Conservation (phyloP, 2,888 invertebrate species). For the Homarus gammarus region DNA sequence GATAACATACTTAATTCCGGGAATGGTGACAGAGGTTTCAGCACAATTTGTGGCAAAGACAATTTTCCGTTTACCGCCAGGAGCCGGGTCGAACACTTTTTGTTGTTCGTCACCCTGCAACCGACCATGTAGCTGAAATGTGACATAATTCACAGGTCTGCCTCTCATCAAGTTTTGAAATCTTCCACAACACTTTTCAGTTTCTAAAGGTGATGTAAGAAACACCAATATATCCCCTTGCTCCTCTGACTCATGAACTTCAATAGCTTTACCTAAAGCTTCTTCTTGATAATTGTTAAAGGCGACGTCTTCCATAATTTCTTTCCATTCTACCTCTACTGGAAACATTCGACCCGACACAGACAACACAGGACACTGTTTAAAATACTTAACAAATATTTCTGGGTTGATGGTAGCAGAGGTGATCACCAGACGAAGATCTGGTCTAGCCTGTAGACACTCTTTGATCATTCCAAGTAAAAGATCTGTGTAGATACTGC, state of each 20-base stretch:
- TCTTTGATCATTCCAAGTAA: conserved; percentile 40
- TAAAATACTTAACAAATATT: conserved; percentile 40
- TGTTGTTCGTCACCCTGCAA: conserved; percentile 42
- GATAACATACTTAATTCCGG: conserved; percentile 44
- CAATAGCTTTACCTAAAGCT: conserved; percentile 19
- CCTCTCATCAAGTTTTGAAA: conserved; percentile 21
- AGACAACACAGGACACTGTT: conserved; percentile 37
- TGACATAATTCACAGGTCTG: conserved; percentile 13
- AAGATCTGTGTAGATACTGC: conserved; percentile 54
- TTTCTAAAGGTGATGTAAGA: conserved; percentile 33
- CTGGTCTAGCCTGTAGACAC: conserved; percentile 28
- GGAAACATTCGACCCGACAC: conserved; percentile 53
- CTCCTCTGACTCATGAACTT: conserved; percentile 10
- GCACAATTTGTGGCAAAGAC: conserved; percentile 53
- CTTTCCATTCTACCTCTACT: conserved; percentile 44
- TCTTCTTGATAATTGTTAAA: conserved; percentile 38
- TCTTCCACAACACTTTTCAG: conserved; percentile 32
- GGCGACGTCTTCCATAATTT: not conserved
- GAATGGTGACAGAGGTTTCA: conserved; percentile 51
- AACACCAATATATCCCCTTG: conserved; percentile 52
- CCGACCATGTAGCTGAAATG: conserved; percentile 33
- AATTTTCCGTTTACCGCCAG: conserved; percentile 33
- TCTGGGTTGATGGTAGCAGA: conserved; percentile 44
- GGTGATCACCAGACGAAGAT: conserved; percentile 41
- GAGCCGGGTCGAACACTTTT: conserved; percentile 25